Evolutionary conservation across 2,888 invertebrate species (phyloP), one percentile per base, ranked within the genome.

Genomic region (Ephialtes manifestator): DNA sequence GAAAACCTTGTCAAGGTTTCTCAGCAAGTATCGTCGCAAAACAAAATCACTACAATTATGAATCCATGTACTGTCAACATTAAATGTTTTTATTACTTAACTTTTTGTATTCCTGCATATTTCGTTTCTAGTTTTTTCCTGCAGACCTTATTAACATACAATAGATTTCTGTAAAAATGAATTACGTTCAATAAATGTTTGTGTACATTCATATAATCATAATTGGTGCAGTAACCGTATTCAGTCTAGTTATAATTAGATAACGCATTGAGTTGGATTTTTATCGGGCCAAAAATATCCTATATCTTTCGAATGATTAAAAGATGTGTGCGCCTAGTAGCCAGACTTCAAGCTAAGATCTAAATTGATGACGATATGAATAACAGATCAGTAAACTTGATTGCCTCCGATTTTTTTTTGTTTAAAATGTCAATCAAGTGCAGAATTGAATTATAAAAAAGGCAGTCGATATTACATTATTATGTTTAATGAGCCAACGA

Each of bases 1-100:
- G 10, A 48, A 70, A 70, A 18, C 51, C 35, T 70, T 4, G 4
- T 51, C 53, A 70, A 70, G 53, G 51, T 70, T 11, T 18, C 51
- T 70, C 18, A 10, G 2, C 10, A 53, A 35, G 28, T 18, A 51
- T 18, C 51, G 51, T 10, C 20, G 2, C 43, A 20, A 0, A n/a
- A 39, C 10, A 31, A 7, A 63, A 39, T 63, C n/a, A 63, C 5
- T 8, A 28, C 28, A 31, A 31, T 60, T 15, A 28, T 28, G 31
- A 58, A 58, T 15, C 4, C 2, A 7, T 13, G 4, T 2, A 35
- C n/a, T 31, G 15, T 35, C 18, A 35, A 10, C 18, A 53, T 1
- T 10, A 31, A 35, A 8, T 31, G 11, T 63, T 63, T 63, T 63
- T 63, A n/a, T 15, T 43, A 31, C 7, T 7, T 35, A 15, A 35